Base-by-base conservation (phyloP, 2,113 vertebrate species). In the Daphoenositta chrysoptera region DNA sequence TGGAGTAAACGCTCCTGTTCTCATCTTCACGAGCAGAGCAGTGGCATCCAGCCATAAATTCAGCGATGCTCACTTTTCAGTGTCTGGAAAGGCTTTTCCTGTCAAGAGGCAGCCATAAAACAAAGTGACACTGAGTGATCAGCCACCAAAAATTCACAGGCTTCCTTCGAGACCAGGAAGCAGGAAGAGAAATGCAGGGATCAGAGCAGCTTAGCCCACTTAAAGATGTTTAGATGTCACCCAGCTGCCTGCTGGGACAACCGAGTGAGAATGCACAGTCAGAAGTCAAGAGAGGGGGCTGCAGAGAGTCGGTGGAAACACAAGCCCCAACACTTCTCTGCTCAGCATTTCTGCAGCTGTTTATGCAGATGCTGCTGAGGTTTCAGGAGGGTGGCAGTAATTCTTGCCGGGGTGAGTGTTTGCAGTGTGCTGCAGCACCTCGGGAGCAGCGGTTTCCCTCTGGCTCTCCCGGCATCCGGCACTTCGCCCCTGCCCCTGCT, bases 401-500 rank as follows among this genome's bases (percentile, higher is more conserved):
- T 45, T 66, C 47, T 30, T 78, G 71, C 22, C 28, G 5, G 44
- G 50, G 31, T 15, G 27, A 2, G 8, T 39, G 31, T 66, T 83
- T 35, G 31, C 44, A 87, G 47, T 45, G n/a, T 24, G 66, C 40
- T 24, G 57, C 66, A 56, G 42, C 56, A 10, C 20, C 66, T 24
- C 1, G 2, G 20, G 2, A 45, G 2, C 1, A 44, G 73, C 1
- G 60, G 9, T 44, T 54, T 63, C 77, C 73, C 58, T 2, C 42
- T 2, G 12, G 2, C 3, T 35, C 26, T 45, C 63, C 35, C 37
- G 63, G 7, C 2, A 28, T 45, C 83, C 71, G 80, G 45, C 58
- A n/a, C 0, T 3, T 21, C 5, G 5, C n/a, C 50, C 54, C 24
- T 15, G 9, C 65, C 7, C n/a, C n/a, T n/a, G n/a, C n/a, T 45